Conservation (phyloP, 2,888 invertebrate genomes). For the Stenotaenia linearis region DNA sequence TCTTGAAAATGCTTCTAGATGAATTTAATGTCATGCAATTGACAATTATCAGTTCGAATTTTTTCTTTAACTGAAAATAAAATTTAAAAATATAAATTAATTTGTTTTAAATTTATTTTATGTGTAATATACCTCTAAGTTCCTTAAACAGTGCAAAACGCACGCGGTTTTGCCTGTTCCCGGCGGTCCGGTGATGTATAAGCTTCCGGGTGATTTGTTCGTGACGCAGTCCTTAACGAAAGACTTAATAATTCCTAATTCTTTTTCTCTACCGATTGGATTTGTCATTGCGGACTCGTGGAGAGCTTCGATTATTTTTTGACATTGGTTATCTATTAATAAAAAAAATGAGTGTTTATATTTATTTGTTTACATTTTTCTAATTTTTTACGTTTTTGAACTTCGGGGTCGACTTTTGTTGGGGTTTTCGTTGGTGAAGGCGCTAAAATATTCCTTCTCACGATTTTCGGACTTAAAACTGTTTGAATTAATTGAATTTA, state of each 20-base stretch:
- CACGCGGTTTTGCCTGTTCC: conserved; percentile 96
- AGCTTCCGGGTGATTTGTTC: conserved; percentile 63
- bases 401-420: not conserved
- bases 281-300: not conserved
- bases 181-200: conserved; percentile 94
- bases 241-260: conserved; percentile 61
- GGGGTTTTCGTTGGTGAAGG: not conserved
- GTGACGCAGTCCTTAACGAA: conserved; percentile 65
- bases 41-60: conserved; percentile 62
- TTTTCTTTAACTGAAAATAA: conserved; percentile 39
- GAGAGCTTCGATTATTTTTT: not conserved
- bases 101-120: no score
- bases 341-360: no score
- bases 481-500: no score
- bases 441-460: not conserved
- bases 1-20: conserved; percentile 70
- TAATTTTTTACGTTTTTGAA: not conserved
- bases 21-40: conserved; percentile 87
- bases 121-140: not conserved
- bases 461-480: no score
- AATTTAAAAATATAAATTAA: not conserved
- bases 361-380: no score
- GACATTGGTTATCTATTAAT: conserved; percentile 7
- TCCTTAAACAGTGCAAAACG: conserved; percentile 49
- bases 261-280: conserved; percentile 65